A percentile compares a stretch with the other conserved stretches of the same genome.
Evolutionary conservation across 2,888 invertebrate genomes (phyloP).

Genomic region (Drosophila bunnanda): DNA sequence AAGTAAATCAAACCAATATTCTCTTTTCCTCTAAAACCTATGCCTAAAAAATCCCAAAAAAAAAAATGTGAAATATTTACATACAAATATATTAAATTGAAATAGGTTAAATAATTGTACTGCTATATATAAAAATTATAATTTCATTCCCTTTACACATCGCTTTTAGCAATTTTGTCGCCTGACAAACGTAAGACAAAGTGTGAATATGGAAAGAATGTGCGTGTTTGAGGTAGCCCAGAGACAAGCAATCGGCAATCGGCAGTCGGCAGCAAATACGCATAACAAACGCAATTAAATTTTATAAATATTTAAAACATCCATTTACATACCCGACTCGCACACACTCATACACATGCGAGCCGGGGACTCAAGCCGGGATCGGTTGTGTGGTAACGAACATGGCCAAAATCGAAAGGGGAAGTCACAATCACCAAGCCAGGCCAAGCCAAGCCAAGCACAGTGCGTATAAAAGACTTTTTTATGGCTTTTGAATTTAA

Average conservation of each 20-base stretch:
- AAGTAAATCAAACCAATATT: no score
- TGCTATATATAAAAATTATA: not conserved
- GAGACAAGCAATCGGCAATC: slow-evolving; percentile 12
- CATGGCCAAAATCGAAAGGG: slow-evolving; percentile 72
- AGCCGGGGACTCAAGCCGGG: slow-evolving; percentile 1
- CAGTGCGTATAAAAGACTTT: slow-evolving; percentile 60
- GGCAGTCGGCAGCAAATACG: slow-evolving; percentile 58
- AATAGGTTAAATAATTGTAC: not conserved
- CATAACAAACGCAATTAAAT: slow-evolving; percentile 74
- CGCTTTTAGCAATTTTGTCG: slow-evolving; percentile 14
- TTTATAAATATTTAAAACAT: slow-evolving; percentile 75
- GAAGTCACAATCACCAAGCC: slow-evolving; percentile 58
- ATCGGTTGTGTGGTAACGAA: slow-evolving; percentile 24
- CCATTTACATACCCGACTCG: slow-evolving; percentile 64
- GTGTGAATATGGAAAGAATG: slow-evolving; percentile 68
- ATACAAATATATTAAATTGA: no score
- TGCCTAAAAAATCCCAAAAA: no score
- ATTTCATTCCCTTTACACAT: not conserved
- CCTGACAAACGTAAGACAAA: slow-evolving; percentile 43
- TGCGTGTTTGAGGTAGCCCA: slow-evolving; percentile 66
- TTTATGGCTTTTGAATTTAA: slow-evolving; percentile 69
- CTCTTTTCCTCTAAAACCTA: no score
- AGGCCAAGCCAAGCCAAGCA: slow-evolving; percentile 37
- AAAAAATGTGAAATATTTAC: no score
- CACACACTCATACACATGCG: not conserved